phyloP scores from a whole-genome alignment of 2,113 vertebrate genomes.

The Ondatra zibethicus region DNA sequence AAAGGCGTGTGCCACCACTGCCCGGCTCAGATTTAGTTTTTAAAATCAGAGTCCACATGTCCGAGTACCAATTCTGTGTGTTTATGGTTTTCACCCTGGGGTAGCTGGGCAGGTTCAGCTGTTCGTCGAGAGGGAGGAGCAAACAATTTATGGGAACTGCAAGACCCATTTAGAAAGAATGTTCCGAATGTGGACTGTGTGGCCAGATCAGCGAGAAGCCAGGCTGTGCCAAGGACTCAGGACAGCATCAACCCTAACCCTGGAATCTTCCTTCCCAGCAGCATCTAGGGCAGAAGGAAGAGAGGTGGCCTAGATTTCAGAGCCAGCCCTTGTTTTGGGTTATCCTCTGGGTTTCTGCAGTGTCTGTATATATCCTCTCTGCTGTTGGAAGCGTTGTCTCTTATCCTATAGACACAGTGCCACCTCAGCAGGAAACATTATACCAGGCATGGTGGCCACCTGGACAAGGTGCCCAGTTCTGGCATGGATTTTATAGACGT shows the following conservation, averaged over 20 bases:
- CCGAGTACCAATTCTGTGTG: slow-evolving; percentile 1
- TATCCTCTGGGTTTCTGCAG: background rate
- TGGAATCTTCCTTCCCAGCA: fast-evolving
- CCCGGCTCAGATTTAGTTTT: too few relatives aligned
- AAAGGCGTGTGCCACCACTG: too few relatives aligned
- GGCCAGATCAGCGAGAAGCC: slow-evolving; percentile 47
- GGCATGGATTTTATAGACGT: background rate
- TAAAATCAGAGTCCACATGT: slow-evolving; percentile 71
- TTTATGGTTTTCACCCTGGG: slow-evolving; percentile 68
- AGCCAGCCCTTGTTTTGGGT: background rate
- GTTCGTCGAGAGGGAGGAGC: slow-evolving; percentile 64
- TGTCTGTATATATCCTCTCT: background rate
- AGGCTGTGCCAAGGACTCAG: slow-evolving; percentile 39
- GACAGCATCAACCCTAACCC: slow-evolving; percentile 53
- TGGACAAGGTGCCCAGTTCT: background rate
- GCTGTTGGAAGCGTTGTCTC: too few relatives aligned
- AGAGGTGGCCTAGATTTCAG: fast-evolving
- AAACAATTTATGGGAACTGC: slow-evolving; percentile 48
- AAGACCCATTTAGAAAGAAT: slow-evolving; percentile 68
- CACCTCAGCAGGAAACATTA: too few relatives aligned
- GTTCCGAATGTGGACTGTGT: slow-evolving; percentile 16
- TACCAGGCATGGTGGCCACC: fast-evolving
- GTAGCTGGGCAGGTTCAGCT: slow-evolving; percentile 53
- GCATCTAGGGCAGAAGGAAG: fast-evolving
- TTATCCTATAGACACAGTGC: background rate